Base-by-base conservation (phyloP, 2,888 invertebrate species). In the Allygus modestus region DNA sequence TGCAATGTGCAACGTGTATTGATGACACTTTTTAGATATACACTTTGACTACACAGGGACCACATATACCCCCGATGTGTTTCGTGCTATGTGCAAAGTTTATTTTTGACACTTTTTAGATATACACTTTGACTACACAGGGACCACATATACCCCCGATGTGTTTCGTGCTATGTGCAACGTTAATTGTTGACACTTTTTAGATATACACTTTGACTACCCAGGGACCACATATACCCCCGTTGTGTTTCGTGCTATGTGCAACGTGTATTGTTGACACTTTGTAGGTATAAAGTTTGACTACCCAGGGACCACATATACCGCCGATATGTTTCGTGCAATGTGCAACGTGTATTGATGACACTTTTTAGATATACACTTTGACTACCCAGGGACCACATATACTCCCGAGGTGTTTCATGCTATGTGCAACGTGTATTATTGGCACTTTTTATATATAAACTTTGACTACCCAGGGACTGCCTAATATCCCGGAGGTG, bases 241-340 rank as follows among this genome's bases (percentile, higher is more conserved):
- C 58, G 23, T 20, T 9, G 58, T 9, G 20, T 23, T 7, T 4
- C 1, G 20, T 58, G 58, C 26, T 58, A 20, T 58, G 58, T 58
- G 58, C 23, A 1, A 2, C 58, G 58, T 58, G 58, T 58, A 23
- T 20, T 20, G 58, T 58, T 58, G 58, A 20, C 58, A 20, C 58
- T 58, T 23, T 58, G 58, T 58, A 58, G 58, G 20, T 58, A 58
- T 7, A 58, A 58, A 58, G 20, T 46, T 58, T 58, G 58, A 23
- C 23, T 58, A 1, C 20, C 58, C 2, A 58, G 58, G 58, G 58
- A 58, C 7, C 23, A 23, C 23, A 9, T 58, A 26, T 20, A 58
- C 5, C 58, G 2, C 23, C 58, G 23, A 58, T 9, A 20, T 9
- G 20, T 23, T 7, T 0, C 1, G 20, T 58, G 58, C 26, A 20